phyloP scores from a whole-genome alignment of 2,888 invertebrate species.

The Pammene fasciana region DNA sequence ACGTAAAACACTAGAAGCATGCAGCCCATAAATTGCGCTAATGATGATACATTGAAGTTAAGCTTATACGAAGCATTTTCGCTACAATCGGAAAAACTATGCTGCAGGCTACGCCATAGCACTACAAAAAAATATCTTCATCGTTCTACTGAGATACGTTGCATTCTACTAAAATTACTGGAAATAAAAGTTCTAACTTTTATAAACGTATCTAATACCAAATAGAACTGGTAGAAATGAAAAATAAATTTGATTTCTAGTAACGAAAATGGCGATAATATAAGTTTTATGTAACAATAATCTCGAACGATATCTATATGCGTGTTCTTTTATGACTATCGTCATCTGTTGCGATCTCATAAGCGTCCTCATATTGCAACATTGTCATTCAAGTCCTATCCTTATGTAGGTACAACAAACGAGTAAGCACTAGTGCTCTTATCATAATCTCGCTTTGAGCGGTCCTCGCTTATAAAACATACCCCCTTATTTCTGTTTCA shows the following conservation, averaged over 20 bases:
- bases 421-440: slow-evolving; percentile 41
- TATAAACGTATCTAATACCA: too few species aligned
- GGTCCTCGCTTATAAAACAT: slow-evolving; percentile 31
- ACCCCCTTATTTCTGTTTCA: slow-evolving; percentile 36
- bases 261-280: slow-evolving; percentile 10
- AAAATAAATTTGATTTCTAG: background rate
- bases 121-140: too few species aligned
- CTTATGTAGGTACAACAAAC: slow-evolving; percentile 35
- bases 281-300: slow-evolving; percentile 22
- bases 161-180: too few species aligned
- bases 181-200: too few species aligned
- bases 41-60: too few species aligned
- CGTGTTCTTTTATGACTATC: slow-evolving; percentile 24
- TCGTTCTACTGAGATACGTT: too few species aligned
- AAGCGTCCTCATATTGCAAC: slow-evolving; percentile 21
- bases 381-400: slow-evolving; percentile 39
- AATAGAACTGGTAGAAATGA: too few species aligned
- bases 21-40: too few species aligned
- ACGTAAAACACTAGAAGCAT: background rate
- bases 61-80: too few species aligned
- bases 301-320: slow-evolving; percentile 25
- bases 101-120: too few species aligned
- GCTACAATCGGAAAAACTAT: too few species aligned
- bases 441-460: slow-evolving; percentile 38
- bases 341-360: slow-evolving; percentile 15